phyloP scores from a whole-genome alignment of 2,888 invertebrate genomes.

The Nomada hirtipes region DNA sequence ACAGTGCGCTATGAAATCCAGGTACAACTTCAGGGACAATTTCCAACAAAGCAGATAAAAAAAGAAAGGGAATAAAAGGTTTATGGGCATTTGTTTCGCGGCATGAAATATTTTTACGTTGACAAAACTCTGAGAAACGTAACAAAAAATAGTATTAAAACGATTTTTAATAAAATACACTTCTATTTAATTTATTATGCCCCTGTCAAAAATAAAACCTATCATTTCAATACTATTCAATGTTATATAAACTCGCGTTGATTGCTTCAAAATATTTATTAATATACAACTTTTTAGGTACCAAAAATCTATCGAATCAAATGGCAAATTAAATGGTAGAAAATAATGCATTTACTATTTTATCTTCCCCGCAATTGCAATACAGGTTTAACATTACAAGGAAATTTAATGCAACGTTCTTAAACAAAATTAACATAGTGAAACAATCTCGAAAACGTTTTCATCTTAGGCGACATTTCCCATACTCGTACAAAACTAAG shows the following conservation, averaged over 20 bases:
- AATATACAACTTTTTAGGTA: neutral
- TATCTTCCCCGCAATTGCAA: too few relatives aligned
- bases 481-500: neutral
- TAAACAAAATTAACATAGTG: neutral
- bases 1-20: neutral
- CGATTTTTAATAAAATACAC: too few relatives aligned
- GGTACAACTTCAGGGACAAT: slow-evolving; percentile 8
- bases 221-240: too few relatives aligned
- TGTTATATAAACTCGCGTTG: too few relatives aligned
- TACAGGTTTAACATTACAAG: too few relatives aligned
- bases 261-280: too few relatives aligned
- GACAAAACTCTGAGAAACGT: neutral
- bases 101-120: neutral
- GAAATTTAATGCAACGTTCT: too few relatives aligned
- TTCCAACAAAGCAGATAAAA: neutral
- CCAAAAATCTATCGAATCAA: neutral
- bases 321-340: neutral
- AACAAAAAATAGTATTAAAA: neutral
- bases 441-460: neutral
- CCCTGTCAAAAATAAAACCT: too few relatives aligned
- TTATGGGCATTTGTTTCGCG: neutral
- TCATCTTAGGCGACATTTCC: neutral
- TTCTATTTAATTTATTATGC: neutral
- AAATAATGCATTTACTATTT: too few relatives aligned
- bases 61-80: slow-evolving; percentile 3